phyloP scores from a whole-genome alignment of 2,113 vertebrate genomes.

The Octodon degus region DNA sequence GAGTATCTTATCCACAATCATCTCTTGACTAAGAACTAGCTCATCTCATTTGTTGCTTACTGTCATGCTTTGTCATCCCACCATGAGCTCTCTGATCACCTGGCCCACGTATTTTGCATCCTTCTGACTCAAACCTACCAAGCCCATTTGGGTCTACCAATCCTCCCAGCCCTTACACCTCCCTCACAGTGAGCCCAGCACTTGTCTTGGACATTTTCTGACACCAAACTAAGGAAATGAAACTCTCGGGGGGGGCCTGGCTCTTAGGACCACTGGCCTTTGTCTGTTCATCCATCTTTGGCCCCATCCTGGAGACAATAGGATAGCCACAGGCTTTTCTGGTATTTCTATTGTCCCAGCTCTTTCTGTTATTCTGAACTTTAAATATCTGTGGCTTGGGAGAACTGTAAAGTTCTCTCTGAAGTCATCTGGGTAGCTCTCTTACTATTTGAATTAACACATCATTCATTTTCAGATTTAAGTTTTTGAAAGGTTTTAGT shows the following conservation, averaged over 20 bases:
- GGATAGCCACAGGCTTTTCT: neutral
- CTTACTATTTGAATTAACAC: neutral
- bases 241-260: neutral
- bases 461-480: neutral
- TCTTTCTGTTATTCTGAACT: neutral
- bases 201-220: neutral
- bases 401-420: neutral
- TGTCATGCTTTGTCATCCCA: neutral
- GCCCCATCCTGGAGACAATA: neutral
- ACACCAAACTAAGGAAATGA: neutral
- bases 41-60: neutral
- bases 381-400: neutral
- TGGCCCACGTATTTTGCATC: neutral
- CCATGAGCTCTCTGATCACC: neutral
- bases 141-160: neutral
- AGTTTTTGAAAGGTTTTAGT: neutral
- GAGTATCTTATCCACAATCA: neutral
- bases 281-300: neutral
- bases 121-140: neutral
- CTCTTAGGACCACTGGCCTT: neutral
- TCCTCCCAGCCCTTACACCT: neutral
- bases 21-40: neutral
- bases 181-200: neutral
- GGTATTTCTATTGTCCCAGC: neutral
- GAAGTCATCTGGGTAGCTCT: neutral